A percentile compares a stretch with the other conserved stretches of the same genome.
phyloP scores from a whole-genome alignment of 2,888 invertebrate species.

The Chymomyza fuscimana region DNA sequence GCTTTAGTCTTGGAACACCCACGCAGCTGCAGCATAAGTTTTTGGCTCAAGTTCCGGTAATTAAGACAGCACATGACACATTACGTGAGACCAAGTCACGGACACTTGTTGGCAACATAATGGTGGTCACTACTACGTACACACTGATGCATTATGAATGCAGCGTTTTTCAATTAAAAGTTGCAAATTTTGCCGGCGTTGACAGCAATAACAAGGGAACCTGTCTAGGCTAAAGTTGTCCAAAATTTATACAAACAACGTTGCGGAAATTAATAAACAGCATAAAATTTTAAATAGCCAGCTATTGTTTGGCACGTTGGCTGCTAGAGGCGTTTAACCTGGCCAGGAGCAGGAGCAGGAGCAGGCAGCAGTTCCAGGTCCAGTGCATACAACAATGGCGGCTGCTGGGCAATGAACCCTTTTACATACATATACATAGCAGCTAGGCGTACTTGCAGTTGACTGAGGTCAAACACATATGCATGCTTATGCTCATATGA shows the following conservation, averaged over 20 bases:
- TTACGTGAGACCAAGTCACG: constrained; percentile 22
- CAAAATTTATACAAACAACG: constrained; percentile 32
- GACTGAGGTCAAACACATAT: constrained; percentile 59
- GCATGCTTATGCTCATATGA: constrained; percentile 37
- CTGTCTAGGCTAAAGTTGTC: background rate
- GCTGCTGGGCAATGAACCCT: constrained; percentile 45
- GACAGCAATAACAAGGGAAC: constrained; percentile 28
- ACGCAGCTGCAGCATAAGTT: background rate
- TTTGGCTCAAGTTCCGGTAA: constrained; percentile 60
- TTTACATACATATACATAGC: background rate
- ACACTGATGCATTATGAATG: constrained; percentile 39
- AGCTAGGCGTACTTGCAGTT: constrained; percentile 26
- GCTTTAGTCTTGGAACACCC: background rate
- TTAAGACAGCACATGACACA: constrained; percentile 52
- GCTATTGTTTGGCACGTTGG: constrained; percentile 4
- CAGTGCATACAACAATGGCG: background rate
- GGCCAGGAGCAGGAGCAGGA: background rate
- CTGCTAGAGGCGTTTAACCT: background rate
- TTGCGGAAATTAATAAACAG: constrained; percentile 59
- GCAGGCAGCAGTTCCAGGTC: background rate
- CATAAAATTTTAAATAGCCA: constrained; percentile 53
- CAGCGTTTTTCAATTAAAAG: constrained; percentile 62
- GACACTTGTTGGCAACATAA: constrained; percentile 41
- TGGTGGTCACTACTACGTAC: background rate
- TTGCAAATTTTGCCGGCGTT: constrained; percentile 62